A percentile compares a stretch with the other conserved stretches of the same genome.
Evolutionary conservation across 2,113 vertebrate species (phyloP).

Genomic region (Pithys albifrons): DNA sequence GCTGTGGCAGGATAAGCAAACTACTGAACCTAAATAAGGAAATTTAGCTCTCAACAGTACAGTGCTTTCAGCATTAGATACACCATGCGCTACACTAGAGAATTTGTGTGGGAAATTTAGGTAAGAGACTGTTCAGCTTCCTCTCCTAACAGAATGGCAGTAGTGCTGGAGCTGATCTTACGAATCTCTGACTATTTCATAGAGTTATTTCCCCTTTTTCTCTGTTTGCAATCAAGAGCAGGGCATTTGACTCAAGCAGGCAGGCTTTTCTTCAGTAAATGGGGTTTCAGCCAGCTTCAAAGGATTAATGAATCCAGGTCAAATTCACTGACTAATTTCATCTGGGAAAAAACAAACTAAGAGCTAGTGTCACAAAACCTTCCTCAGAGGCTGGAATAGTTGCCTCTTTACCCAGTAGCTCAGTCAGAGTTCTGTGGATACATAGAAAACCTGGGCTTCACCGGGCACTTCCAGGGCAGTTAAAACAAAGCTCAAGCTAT

Average conservation of each 20-base stretch:
- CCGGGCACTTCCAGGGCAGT: neutral
- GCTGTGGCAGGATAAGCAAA: neutral
- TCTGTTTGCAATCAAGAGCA: neutral
- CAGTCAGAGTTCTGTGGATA: neutral
- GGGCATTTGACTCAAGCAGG: neutral
- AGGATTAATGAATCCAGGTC: constrained; percentile 2
- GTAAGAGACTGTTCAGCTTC: neutral
- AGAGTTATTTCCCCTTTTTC: neutral
- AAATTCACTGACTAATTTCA: constrained; percentile 6
- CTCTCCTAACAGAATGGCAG: neutral
- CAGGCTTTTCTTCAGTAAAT: neutral
- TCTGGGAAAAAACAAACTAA: neutral
- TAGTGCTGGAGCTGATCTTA: neutral
- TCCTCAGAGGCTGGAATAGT: neutral
- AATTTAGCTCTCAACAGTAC: neutral
- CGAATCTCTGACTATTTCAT: neutral
- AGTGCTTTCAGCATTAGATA: neutral
- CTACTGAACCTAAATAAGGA: neutral
- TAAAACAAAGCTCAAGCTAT: neutral
- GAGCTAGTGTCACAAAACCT: neutral
- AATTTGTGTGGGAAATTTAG: neutral
- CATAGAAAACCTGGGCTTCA: neutral
- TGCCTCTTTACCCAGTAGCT: neutral
- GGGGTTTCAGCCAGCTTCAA: neutral
- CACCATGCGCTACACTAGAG: neutral